Conservation (phyloP, 2,888 invertebrate genomes). For the Lissocephala sabroskyi region DNA sequence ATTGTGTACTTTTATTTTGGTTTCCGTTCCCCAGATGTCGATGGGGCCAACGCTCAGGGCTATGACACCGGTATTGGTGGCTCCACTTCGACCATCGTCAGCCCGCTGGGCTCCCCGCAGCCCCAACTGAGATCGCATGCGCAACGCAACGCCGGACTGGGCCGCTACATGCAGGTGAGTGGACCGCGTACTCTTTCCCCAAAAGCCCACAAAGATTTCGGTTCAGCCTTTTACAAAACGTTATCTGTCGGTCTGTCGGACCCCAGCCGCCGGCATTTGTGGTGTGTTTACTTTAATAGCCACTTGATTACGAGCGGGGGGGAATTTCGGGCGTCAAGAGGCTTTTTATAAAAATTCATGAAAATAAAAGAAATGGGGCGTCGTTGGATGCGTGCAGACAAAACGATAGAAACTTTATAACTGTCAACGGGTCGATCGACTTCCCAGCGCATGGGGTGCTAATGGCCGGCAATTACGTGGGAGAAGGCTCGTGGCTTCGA, state of each 20-base stretch:
- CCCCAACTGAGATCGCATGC: constrained; percentile 75
- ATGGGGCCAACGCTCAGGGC: constrained; percentile 71
- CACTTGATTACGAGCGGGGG: constrained; percentile 42
- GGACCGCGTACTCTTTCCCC: too few relatives aligned
- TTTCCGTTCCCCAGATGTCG: constrained; percentile 56
- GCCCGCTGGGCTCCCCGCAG: constrained; percentile 74
- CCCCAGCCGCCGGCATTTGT: constrained; percentile 10
- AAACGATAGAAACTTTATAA: constrained; percentile 26
- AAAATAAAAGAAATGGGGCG: constrained; percentile 19
- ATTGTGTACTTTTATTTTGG: background rate
- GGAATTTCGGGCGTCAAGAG: background rate
- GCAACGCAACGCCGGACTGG: constrained; percentile 76
- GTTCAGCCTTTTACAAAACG: constrained; percentile 2
- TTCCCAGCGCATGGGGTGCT: constrained; percentile 3
- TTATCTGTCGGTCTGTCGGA: constrained; percentile 5
- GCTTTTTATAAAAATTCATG: constrained; percentile 17
- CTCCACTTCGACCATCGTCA: constrained; percentile 72
- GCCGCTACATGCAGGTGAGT: constrained; percentile 78
- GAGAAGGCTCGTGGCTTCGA: constrained; percentile 3
- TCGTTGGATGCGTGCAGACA: background rate
- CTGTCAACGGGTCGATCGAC: constrained; percentile 14
- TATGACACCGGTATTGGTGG: constrained; percentile 73
- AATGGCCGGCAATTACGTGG: constrained; percentile 4
- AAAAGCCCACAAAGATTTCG: constrained; percentile 14
- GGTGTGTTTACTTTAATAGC: constrained; percentile 46